Evolutionary conservation across 2,113 vertebrate genomes (phyloP).

Genomic region (Baryphthengus martii): DNA sequence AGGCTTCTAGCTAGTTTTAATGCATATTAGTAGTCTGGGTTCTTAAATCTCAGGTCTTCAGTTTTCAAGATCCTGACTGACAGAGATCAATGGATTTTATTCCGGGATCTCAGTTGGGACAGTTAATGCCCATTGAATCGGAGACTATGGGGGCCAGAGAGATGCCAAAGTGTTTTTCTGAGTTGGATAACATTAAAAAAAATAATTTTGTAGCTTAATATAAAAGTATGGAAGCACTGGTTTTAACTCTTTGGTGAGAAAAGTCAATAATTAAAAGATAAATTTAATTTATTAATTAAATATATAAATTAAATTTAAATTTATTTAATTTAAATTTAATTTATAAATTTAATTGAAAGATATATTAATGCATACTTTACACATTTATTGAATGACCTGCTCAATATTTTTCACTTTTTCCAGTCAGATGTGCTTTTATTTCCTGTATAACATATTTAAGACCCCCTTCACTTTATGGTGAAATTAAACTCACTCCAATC

Average conservation of each 20-base stretch:
- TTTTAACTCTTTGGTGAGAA: not conserved
- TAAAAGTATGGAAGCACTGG: not conserved
- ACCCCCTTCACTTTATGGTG: not conserved
- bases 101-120: not conserved
- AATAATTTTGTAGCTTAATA: not conserved
- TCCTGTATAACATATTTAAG: not conserved
- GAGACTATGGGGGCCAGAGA: not conserved
- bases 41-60: conserved; percentile 9
- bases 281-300: too few species aligned
- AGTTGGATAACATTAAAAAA: not conserved
- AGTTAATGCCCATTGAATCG: not conserved
- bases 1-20: not conserved
- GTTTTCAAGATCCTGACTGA: conserved; percentile 23
- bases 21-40: not conserved
- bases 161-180: not conserved
- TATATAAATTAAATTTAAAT: too few species aligned
- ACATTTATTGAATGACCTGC: not conserved
- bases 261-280: too few species aligned
- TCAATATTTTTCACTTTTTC: not conserved
- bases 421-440: not conserved
- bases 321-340: too few species aligned
- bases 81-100: conserved; percentile 15
- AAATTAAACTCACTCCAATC: not conserved
- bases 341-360: too few species aligned
- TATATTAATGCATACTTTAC: not conserved